A percentile compares a stretch with the other conserved stretches of the same genome.
Evolutionary conservation across 1,140 invertebrate species (phyloP).

Genomic region (Antheraea pernyi): DNA sequence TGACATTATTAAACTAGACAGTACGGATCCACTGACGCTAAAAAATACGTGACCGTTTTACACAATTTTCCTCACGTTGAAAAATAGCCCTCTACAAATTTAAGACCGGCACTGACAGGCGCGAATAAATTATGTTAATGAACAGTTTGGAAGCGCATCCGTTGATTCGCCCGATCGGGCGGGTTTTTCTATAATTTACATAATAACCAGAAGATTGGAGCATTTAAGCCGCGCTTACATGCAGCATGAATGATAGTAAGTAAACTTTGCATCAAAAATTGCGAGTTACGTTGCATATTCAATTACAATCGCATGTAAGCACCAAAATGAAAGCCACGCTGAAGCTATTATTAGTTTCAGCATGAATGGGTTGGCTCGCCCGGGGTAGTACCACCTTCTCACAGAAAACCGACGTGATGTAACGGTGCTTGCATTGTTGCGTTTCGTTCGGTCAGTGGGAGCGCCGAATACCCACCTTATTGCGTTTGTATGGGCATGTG

Average conservation of each 20-base stretch:
- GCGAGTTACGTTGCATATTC: background rate
- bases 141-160: constrained; percentile 71
- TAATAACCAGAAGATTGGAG: constrained; percentile 41
- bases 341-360: too few species aligned
- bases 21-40: constrained; percentile 50
- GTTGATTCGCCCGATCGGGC: constrained; percentile 61
- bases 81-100: constrained; percentile 70
- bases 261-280: constrained; percentile 4
- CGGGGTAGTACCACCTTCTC: too few species aligned
- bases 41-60: constrained; percentile 52
- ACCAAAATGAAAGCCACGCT: too few species aligned
- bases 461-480: too few species aligned
- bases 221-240: constrained; percentile 11
- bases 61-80: constrained; percentile 43
- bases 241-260: constrained; percentile 14
- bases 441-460: too few species aligned
- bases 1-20: constrained; percentile 65
- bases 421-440: too few species aligned
- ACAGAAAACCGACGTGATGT: too few species aligned
- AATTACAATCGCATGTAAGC: background rate
- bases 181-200: constrained; percentile 60
- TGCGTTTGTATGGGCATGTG: too few species aligned
- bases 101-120: constrained; percentile 68
- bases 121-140: constrained; percentile 77
- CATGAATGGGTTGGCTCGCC: too few species aligned